Evolutionary conservation across 2,113 vertebrate species (phyloP).

Genomic region (Crocuta crocuta): DNA sequence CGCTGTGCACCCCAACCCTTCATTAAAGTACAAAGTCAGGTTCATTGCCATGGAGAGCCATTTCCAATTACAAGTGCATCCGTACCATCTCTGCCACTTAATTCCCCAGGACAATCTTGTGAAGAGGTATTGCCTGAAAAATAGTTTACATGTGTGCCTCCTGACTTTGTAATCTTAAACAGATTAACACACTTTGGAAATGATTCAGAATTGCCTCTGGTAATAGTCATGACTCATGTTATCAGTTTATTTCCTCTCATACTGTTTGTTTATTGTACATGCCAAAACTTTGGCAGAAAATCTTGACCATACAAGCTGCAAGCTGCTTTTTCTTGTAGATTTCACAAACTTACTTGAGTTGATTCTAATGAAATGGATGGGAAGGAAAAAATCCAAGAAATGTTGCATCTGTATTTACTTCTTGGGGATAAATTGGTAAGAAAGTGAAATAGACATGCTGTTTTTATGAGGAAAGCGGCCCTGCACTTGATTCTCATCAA

Average conservation of each 20-base stretch:
- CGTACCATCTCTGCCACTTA: background rate
- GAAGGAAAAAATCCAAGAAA: background rate
- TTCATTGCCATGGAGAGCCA: background rate
- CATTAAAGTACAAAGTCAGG: background rate
- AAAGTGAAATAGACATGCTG: background rate
- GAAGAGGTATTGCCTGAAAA: background rate
- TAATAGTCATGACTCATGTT: background rate
- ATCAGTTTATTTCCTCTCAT: background rate
- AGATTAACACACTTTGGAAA: slow-evolving; percentile 23
- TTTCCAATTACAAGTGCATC: background rate
- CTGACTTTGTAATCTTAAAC: slow-evolving; percentile 33
- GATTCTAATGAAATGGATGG: background rate
- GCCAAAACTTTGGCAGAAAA: slow-evolving; percentile 42
- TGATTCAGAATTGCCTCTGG: background rate
- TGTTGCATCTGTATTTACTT: background rate
- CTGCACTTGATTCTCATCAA: background rate
- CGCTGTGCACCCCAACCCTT: background rate
- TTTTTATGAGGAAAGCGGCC: background rate
- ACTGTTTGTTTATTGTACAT: slow-evolving; percentile 46
- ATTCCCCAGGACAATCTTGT: background rate
- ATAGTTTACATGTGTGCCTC: background rate
- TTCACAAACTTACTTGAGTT: background rate
- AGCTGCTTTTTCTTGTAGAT: background rate
- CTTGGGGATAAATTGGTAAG: background rate
- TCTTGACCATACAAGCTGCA: background rate